Base-by-base conservation (phyloP, 2,797 vertebrate genomes). In the Thaleichthys pacificus region DNA sequence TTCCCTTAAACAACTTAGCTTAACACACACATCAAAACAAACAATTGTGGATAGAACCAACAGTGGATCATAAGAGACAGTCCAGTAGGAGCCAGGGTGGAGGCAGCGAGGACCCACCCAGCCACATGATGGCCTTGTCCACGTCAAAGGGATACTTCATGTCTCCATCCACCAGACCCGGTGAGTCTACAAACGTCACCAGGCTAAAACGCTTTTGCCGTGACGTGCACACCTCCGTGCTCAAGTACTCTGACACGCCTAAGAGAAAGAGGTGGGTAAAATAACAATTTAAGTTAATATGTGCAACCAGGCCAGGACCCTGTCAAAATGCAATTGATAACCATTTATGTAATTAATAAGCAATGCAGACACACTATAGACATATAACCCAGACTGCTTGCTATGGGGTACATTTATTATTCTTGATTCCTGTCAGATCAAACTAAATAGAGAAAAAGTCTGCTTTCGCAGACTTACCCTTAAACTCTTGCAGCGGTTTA, bases 121-220 rank as follows among this genome's bases (percentile, higher is more conserved):
- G 87, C 94, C 93, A 95, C 71, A 94, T 80, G 71, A 96, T 75
- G 3, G 94, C 93, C 24, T 93, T 88, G 14, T 96, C 94, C 71
- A 96, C 95, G n/a, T 96, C 93, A 77, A 96, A 96, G 4, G 95
- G 95, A 73, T 96, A 96, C 82, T 95, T 96, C 95, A 96, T 96
- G 65, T 96, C 95, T 0, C 95, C 95, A 0, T 96, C 95, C 72
- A 96, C 95, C 74, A 96, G 82, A 0, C 95, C 95, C 0, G 95
- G 95, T 0, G 93, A 93, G 81, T 96, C 95, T 68, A 94, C 94
- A 79, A 96, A 96, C 0, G 94, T 96, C 76, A 96, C 92, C 83
- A 96, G 82, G 80, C 92, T 93, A 87, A 96, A 96, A 26, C 93
- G 93, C 74, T 95, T 96, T 86, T 96, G 95, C 9, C 94, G 88